Evolutionary conservation across 1,140 invertebrate genomes (phyloP), one percentile per base, ranked within the genome.

Genomic region (Pachypeltis micranthus): DNA sequence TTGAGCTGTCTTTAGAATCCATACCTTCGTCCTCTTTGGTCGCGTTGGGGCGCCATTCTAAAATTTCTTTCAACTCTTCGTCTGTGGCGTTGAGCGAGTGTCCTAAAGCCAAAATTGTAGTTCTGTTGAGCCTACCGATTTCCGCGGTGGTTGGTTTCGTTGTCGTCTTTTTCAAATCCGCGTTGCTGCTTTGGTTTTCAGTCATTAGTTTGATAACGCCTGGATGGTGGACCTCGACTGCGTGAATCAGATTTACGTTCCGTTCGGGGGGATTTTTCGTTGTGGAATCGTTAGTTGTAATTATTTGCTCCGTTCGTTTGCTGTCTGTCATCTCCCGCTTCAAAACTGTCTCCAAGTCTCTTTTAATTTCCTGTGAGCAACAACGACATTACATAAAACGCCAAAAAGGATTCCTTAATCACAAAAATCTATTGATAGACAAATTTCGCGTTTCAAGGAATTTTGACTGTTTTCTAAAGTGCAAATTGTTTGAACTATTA

Each of bases 11-110:
- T 25, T 47, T 44, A 10, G 25, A 23, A 16, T 51, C 24, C 26
- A 51, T 23, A 26, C 24, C 28, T 14, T 61, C 39, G 19, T 61
- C 39, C 19, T 61, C 44, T 27, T 61, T 26, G 34, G 59, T 14
- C 14, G 10, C 61, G 19, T 19, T 27, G 0, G 26, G 4, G 7
- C 44, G 25, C 28, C 14, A 1, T 7, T 24, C 44, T 26, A 24
- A n/a, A 14, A 12, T n/a, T 19, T 34, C 25, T 44, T 39, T 23
- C 16, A 29, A 21, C 54, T 61, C 44, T 19, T 25, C 44, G 23
- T 51, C 44, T 27, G 19, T 61, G 14, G 60, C 19, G n/a, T 51
- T 44, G 2, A 24, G 19, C 1, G 44, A 26, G 1, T n/a, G 16
- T 27, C 39, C 39, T 10, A 61, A 19, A 7, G 21, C 34, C 24